A percentile compares a stretch with the other conserved stretches of the same genome.
phyloP scores from a whole-genome alignment of 2,888 invertebrate species.

The Epinotia ramella region DNA sequence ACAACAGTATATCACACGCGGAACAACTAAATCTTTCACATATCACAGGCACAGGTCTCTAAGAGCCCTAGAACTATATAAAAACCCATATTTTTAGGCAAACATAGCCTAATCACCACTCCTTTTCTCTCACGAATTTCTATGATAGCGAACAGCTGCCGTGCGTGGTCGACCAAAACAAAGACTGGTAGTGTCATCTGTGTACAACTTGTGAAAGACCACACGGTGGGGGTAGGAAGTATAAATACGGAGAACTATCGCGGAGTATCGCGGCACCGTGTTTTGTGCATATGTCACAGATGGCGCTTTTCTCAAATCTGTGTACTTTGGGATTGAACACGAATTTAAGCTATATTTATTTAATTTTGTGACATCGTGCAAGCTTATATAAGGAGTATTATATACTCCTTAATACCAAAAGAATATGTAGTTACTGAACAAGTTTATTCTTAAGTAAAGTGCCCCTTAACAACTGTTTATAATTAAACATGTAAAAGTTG shows the following conservation, averaged over 20 bases:
- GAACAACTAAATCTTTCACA: constrained; percentile 67
- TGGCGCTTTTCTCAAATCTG: constrained; percentile 17
- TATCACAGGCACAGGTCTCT: constrained; percentile 63
- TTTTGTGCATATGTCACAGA: constrained; percentile 3
- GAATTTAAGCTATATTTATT: neutral
- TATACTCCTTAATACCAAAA: no score
- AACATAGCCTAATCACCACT: constrained; percentile 84
- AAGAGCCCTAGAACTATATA: constrained; percentile 73
- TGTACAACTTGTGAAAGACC: constrained; percentile 13
- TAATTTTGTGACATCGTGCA: no score
- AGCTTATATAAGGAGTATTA: no score
- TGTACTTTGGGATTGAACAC: neutral
- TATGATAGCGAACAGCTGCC: constrained; percentile 85
- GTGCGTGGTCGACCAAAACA: constrained; percentile 81
- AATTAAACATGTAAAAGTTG: no score
- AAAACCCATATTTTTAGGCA: constrained; percentile 78
- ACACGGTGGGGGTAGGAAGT: neutral
- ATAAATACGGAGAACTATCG: neutral
- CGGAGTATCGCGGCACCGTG: neutral
- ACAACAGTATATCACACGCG: constrained; percentile 71
- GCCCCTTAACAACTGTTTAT: no score
- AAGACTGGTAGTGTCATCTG: constrained; percentile 75
- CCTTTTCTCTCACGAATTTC: constrained; percentile 84
- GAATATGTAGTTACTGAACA: no score
- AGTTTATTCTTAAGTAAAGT: no score